Base-by-base conservation (phyloP, 2,797 vertebrate genomes). In the Melanotaenia trifasciata region DNA sequence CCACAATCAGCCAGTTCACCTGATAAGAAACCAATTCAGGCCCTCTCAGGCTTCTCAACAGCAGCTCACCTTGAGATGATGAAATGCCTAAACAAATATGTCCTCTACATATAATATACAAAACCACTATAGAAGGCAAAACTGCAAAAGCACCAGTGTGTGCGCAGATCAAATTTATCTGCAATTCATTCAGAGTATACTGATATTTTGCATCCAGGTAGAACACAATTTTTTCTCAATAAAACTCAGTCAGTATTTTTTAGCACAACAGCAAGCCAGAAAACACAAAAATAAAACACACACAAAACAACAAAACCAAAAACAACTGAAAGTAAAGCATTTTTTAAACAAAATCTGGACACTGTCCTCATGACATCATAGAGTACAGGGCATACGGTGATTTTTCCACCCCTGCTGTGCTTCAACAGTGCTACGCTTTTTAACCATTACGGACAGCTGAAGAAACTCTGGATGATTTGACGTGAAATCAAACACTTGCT, bases 1-100 rank as follows among this genome's bases (percentile, higher is more conserved):
- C 73, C 78, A 83, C 88, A 90, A 87, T 89, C 78, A 76, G 76
- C 79, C 67, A 78, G 77, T 75, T 86, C 74, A 65, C 70, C 89
- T 80, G 92, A 93, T 93, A 94, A 93, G 86, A 87, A 92, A 90
- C 76, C 90, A 89, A 92, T 92, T 89, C 78, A 81, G 81, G 38
- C 61, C 66, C 63, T 76, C 65, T 47, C 28, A 28, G 28, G 72
- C 80, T 78, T 74, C 77, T 63, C 5, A 5, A 69, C 72, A 71
- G 71, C 58, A 38, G 74, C 84, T 93, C 92, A 94, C 93, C 93
- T 93, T 93, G 83, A 89, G 77, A 72, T 86, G 89, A 92, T 92
- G 82, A 93, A 91, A 90, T 59, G 70, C 80, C 79, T 84, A 89
- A 92, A 94, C 91, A 94, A 92, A 92, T 87, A 89, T 81, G 86